Base-by-base conservation (phyloP, 2,888 invertebrate species). In the Stenodera caucasica region DNA sequence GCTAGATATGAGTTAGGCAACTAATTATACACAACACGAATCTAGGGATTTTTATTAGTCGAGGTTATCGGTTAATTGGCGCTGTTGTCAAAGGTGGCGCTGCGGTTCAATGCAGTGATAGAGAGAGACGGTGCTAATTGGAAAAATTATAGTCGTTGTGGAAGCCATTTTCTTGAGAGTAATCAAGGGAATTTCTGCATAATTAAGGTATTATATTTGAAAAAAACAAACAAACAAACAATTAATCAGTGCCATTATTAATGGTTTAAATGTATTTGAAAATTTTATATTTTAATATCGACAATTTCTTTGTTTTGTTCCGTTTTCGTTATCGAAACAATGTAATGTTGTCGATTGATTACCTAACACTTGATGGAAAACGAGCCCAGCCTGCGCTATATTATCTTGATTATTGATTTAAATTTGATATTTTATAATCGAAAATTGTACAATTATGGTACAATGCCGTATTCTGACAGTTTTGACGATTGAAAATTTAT, bases 281-380 rank as follows among this genome's bases (percentile, higher is more conserved):
- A 26, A 26, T 9, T 9, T 2, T 45, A 45, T 0, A 6, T 15
- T 5, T 37, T 21, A 21, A 15, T 15, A 40, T 45, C 8, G 6
- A 15, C 2, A 5, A 6, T 40, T 18, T 18, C 8, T 21, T 45
- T 2, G 15, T 11, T 15, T 8, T 18, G 18, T 18, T 23, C 32
- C 29, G n/a, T 18, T 53, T 32, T 23, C n/a, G 53, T 21, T 65
- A 66, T 67, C 66, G 18, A 18, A 65, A 68, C 68, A 67, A 62
- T 63, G 67, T 63, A 64, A 58, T 53, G 63, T 61, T 59, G 58
- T 64, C 65, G 64, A 70, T 70, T 70, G 73, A 74, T 74, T 74
- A 74, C 72, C 73, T 74, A 74, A 74, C 66, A 72, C 68, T 64
- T 66, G 63, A 58, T 55, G 45, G 21, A 52, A 52, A 33, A 52